Evolutionary conservation across 2,113 vertebrate species (phyloP).

Genomic region (Thinocorus orbignyianus): DNA sequence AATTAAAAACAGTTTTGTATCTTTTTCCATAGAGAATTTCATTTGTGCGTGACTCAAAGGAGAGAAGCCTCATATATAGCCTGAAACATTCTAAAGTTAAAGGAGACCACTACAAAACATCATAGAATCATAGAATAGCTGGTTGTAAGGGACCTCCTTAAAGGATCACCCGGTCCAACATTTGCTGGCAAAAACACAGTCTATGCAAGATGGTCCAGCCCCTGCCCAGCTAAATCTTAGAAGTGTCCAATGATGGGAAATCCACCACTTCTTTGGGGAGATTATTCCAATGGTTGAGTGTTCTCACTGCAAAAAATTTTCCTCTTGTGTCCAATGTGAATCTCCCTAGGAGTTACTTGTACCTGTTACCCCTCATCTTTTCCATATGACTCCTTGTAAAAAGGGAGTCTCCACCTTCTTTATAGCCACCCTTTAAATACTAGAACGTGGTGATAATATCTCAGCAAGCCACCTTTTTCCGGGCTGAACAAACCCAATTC

Average conservation of each 20-base stretch:
- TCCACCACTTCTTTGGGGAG: neutral
- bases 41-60: neutral
- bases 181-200: neutral
- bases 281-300: neutral
- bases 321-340: neutral
- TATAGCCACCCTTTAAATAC: neutral
- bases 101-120: neutral
- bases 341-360: neutral
- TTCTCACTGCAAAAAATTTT: neutral
- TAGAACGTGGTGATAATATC: neutral
- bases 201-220: neutral
- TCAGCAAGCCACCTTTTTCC: neutral
- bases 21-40: neutral
- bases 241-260: neutral
- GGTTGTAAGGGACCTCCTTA: neutral
- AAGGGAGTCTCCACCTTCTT: neutral
- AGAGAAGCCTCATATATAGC: neutral
- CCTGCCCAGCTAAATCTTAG: neutral
- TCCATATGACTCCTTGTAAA: neutral
- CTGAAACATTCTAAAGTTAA: neutral
- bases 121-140: neutral
- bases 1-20: neutral
- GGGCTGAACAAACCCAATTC: neutral
- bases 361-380: neutral
- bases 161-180: neutral